Percentiles rank a stretch among this genome's conserved stretches.
Evolutionary conservation across 2,113 vertebrate genomes (phyloP).

Genomic region (Toxotes jaculatrix): DNA sequence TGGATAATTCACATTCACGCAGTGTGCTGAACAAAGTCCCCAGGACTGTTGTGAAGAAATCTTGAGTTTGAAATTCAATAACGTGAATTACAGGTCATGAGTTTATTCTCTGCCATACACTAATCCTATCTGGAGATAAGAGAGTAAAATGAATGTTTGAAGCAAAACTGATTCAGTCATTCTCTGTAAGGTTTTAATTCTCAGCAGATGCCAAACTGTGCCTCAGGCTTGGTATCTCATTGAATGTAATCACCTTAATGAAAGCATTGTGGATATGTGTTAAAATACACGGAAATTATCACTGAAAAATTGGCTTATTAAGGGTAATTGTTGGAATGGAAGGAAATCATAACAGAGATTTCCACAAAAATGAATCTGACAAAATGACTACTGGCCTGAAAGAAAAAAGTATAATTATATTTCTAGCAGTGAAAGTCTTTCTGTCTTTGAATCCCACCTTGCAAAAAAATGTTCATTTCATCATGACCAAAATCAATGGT

Average conservation of each 20-base stretch:
- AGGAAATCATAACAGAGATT: slow-evolving; percentile 1
- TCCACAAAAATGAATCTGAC: background rate
- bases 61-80: slow-evolving; percentile 55
- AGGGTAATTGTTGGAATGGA: slow-evolving; percentile 6
- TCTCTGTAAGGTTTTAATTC: slow-evolving; percentile 47
- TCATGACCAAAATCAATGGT: background rate
- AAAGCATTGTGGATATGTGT: slow-evolving; percentile 40
- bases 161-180: slow-evolving; percentile 49
- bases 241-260: slow-evolving; percentile 58
- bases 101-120: slow-evolving; percentile 49
- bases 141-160: slow-evolving; percentile 47
- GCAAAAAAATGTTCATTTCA: background rate
- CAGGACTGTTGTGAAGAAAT: slow-evolving; percentile 32
- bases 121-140: slow-evolving; percentile 60
- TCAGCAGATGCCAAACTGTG: slow-evolving; percentile 55
- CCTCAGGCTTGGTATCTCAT: slow-evolving; percentile 40
- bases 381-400: background rate
- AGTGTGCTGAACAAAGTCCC: slow-evolving; percentile 41
- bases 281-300: slow-evolving; percentile 46
- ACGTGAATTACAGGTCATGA: slow-evolving; percentile 60
- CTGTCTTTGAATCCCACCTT: background rate
- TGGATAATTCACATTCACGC: slow-evolving; percentile 47
- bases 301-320: slow-evolving; percentile 26
- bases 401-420: background rate
- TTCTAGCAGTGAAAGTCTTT: background rate